Base-by-base conservation (phyloP, 1,140 invertebrate genomes). In the Drosophila kanapiae region DNA sequence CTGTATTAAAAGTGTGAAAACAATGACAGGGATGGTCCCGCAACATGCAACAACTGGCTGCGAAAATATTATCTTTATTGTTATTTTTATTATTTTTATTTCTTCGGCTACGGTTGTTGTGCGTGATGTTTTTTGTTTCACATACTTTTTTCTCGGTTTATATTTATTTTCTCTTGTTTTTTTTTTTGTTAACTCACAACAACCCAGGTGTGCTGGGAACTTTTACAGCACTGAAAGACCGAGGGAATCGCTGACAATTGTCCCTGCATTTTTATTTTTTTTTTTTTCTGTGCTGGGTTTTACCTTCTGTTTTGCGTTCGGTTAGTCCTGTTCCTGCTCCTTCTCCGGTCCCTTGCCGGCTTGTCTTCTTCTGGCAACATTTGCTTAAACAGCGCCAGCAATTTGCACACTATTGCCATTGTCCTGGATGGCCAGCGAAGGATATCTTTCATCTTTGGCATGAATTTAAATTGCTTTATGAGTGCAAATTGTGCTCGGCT, bases 391-490 rank as follows among this genome's bases (percentile, higher is more conserved):
- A 88, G 80, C 69, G 77, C 43, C 80, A 84, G 72, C 84, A 88
- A 87, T 87, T 87, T 87, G 85, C 84, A 84, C 84, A 84, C 84
- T 77, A 88, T 87, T 83, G 83, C 51, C 70, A 38, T 78, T 69
- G 84, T 76, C 48, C 61, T 37, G 56, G 57, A 58, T 58, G 76
- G 31, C 23, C 67, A 54, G 54, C 75, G 42, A 45, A 38, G 64
- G 61, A 82, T 79, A 86, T 83, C 76, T 83, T 64, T 69, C 62
- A 78, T 78, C 78, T 85, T 70, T 78, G 33, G 63, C 82, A 87
- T 87, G 80, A 87, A 88, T 88, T 87, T 84, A 84, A 90, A 87
- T 87, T 82, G 72, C 78, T 83, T 88, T 83, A 88, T 78, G 72
- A 70, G 72, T 70, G 69, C 57, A 65, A 57, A 38, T 68, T 59